A percentile compares a stretch with the other conserved stretches of the same genome.
phyloP scores from a whole-genome alignment of 2,888 invertebrate genomes.

The Metalampra italica region DNA sequence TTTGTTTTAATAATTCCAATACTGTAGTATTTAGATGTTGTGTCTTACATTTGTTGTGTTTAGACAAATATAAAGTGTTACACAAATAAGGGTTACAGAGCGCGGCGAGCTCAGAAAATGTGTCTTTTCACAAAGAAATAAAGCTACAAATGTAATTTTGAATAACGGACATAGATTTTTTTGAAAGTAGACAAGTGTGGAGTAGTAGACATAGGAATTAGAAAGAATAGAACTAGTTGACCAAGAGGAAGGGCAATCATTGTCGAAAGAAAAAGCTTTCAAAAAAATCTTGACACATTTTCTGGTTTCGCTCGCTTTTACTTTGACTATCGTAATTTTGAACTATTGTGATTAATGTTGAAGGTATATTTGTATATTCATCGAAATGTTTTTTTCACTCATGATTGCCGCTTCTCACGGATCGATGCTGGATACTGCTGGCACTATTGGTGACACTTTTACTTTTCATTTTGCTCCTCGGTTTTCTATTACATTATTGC shows the following conservation, averaged over 20 bases:
- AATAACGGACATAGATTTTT: conserved; percentile 77
- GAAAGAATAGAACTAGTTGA: conserved; percentile 33
- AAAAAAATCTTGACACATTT: conserved; percentile 84
- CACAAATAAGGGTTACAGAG: conserved; percentile 36
- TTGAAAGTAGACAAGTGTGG: conserved; percentile 78
- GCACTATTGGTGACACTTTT: conserved; percentile 68
- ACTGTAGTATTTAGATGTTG: conserved; percentile 51
- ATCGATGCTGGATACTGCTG: conserved; percentile 65
- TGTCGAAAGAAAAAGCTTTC: conserved; percentile 72
- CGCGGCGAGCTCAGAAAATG: conserved; percentile 87
- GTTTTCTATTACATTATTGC: conserved; percentile 27
- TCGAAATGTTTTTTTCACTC: conserved; percentile 76
- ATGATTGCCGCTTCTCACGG: conserved; percentile 79
- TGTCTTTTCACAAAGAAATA: conserved; percentile 83
- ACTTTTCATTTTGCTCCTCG: conserved; percentile 27
- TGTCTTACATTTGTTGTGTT: conserved; percentile 42
- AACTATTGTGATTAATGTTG: conserved; percentile 25
- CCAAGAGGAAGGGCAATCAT: conserved; percentile 70
- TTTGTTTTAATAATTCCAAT: conserved; percentile 29
- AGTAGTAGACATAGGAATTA: conserved; percentile 64
- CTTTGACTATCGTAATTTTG: conserved; percentile 32
- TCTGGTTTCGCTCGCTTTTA: conserved; percentile 77
- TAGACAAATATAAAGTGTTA: conserved; percentile 23
- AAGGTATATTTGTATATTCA: conserved; percentile 48
- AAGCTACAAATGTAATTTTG: conserved; percentile 68